These are phyloP conservation scores for Serinus canaria DNA, from an alignment of 2,113 vertebrate genomes.

Conservation along the genomic window DNA sequence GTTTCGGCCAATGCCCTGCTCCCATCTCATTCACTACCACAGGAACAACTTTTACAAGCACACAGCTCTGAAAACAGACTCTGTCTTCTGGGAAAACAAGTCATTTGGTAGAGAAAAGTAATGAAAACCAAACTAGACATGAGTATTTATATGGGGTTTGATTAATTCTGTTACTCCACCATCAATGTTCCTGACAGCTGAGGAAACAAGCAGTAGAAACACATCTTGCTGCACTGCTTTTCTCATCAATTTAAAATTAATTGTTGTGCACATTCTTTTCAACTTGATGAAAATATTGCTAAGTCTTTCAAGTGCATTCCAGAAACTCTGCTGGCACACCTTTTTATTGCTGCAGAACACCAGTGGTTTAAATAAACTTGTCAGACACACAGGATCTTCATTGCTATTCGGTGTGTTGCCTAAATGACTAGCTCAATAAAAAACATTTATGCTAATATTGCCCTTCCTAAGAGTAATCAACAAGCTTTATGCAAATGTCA, in stretches of 20 bases:
- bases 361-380: neutral
- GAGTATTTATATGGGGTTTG: neutral
- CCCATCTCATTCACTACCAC: neutral
- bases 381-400: neutral
- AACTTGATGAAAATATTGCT: neutral
- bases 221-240: neutral
- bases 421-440: conserved; percentile 31
- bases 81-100: neutral
- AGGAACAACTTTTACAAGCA: neutral
- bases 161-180: neutral
- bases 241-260: neutral
- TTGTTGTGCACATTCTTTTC: neutral
- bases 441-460: conserved; percentile 59
- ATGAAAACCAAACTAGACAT: neutral
- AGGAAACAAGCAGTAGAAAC: neutral
- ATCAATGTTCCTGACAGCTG: neutral
- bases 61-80: neutral
- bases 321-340: neutral
- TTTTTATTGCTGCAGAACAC: neutral
- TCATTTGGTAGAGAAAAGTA: neutral
- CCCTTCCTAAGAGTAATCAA: conserved; percentile 58
- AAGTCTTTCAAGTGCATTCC: neutral
- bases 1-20: neutral
- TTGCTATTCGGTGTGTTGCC: neutral
- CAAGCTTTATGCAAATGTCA: conserved; percentile 55